These are phyloP conservation scores for Pegea sp. DNA, from an alignment of 23 tunicate species.

Conservation along the genomic window DNA sequence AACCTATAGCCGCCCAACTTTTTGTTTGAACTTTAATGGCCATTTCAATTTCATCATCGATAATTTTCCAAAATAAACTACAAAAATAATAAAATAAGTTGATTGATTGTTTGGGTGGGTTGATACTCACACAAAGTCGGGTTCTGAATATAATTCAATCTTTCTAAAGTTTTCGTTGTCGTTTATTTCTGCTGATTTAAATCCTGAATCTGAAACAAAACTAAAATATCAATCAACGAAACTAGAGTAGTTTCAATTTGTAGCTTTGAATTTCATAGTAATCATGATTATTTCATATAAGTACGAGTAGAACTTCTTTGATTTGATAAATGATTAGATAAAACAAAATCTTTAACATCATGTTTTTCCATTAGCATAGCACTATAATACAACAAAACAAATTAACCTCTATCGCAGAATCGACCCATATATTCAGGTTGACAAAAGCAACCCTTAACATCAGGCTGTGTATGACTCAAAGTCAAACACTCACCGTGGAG, in stretches of 20 bases:
- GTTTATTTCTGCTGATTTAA: slow-evolving; percentile 9
- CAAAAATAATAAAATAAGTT: neutral
- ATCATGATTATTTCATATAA: too few species aligned
- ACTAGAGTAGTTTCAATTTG: too few species aligned
- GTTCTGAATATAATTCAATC: slow-evolving; percentile 10
- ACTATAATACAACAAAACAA: neutral
- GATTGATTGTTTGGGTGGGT: neutral
- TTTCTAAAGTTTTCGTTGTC: slow-evolving; percentile 8
- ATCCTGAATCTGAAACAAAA: slow-evolving; percentile 8
- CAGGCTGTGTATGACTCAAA: slow-evolving; percentile 8
- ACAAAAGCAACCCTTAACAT: slow-evolving; percentile 35
- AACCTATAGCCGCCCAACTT: slow-evolving; percentile 49
- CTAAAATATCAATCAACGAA: too few species aligned
- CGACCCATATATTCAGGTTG: slow-evolving; percentile 37
- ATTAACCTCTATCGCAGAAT: slow-evolving; percentile 23
- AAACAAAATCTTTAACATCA: neutral
- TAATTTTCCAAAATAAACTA: slow-evolving; percentile 38
- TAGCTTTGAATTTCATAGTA: too few species aligned
- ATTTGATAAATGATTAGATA: neutral
- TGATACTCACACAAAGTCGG: slow-evolving; percentile 14
- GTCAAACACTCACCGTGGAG: slow-evolving; percentile 16
- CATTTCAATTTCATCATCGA: slow-evolving; percentile 28
- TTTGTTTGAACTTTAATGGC: slow-evolving; percentile 23
- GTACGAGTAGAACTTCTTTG: too few species aligned
- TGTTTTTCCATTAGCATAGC: neutral